A percentile compares a stretch with the other conserved stretches of the same genome.
Conservation (phyloP, 2,113 vertebrate species). For the Psophia crepitans region DNA sequence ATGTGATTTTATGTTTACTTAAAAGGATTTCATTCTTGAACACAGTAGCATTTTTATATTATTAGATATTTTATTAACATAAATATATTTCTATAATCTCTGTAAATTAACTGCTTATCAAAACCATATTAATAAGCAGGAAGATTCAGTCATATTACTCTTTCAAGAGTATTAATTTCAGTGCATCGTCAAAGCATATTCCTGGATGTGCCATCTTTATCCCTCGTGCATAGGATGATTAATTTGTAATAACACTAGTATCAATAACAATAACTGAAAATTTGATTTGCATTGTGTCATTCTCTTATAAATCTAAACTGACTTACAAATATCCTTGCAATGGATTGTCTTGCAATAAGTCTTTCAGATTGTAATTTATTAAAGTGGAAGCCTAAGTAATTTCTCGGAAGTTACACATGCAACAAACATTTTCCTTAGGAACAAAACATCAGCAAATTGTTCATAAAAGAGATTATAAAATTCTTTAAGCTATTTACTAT, state of each 20-base stretch:
- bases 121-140: background rate
- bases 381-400: background rate
- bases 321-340: background rate
- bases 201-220: background rate
- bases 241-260: background rate
- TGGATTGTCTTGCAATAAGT: background rate
- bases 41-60: background rate
- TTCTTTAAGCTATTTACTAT: background rate
- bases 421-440: background rate
- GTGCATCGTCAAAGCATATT: background rate
- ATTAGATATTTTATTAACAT: background rate
- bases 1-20: background rate
- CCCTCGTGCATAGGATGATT: background rate
- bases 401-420: background rate
- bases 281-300: background rate
- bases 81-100: background rate
- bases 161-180: slow-evolving; percentile 17
- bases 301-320: background rate
- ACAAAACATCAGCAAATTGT: background rate
- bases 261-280: slow-evolving; percentile 12
- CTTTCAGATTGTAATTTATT: background rate
- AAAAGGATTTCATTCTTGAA: background rate
- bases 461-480: background rate
- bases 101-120: background rate
- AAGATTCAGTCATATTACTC: background rate